Evolutionary conservation across 1,140 invertebrate species (phyloP).

Genomic region (Caenorhabditis remanei): DNA sequence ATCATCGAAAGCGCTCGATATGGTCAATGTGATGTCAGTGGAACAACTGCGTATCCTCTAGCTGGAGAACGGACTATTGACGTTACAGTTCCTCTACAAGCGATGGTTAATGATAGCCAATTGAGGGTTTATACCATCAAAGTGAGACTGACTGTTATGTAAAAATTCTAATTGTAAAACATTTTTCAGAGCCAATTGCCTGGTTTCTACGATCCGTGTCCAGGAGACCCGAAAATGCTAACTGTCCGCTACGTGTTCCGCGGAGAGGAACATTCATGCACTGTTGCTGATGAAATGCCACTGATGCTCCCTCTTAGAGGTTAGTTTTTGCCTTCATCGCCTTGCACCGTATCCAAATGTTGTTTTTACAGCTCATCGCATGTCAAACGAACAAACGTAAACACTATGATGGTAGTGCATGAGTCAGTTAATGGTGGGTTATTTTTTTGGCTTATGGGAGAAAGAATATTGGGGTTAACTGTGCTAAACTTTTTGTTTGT

Average conservation of each 20-base stretch:
- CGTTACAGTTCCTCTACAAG: conserved; percentile 92
- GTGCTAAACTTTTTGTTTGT: background rate
- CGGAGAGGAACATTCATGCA: conserved; percentile 85
- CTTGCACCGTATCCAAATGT: background rate
- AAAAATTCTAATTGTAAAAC: background rate
- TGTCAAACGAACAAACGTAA: conserved; percentile 44
- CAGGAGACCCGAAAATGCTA: conserved; percentile 91
- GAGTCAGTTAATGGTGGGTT: conserved; percentile 10
- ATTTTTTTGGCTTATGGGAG: background rate
- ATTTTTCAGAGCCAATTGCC: conserved; percentile 89
- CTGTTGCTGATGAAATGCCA: conserved; percentile 85
- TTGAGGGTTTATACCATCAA: conserved; percentile 88
- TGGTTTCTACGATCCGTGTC: conserved; percentile 95
- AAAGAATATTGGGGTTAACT: background rate
- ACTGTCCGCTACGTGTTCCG: conserved; percentile 89
- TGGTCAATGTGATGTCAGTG: conserved; percentile 63
- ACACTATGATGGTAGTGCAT: background rate
- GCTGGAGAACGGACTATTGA: conserved; percentile 84
- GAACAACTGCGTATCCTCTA: conserved; percentile 69
- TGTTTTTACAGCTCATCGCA: conserved; percentile 45
- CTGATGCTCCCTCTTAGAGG: conserved; percentile 83
- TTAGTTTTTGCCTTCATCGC: background rate
- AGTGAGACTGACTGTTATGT: conserved; percentile 80
- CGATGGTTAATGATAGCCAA: conserved; percentile 90
- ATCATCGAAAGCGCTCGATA: conserved; percentile 82